Base-by-base conservation (phyloP, 1,140 invertebrate genomes). In the Aphelinus certus region DNA sequence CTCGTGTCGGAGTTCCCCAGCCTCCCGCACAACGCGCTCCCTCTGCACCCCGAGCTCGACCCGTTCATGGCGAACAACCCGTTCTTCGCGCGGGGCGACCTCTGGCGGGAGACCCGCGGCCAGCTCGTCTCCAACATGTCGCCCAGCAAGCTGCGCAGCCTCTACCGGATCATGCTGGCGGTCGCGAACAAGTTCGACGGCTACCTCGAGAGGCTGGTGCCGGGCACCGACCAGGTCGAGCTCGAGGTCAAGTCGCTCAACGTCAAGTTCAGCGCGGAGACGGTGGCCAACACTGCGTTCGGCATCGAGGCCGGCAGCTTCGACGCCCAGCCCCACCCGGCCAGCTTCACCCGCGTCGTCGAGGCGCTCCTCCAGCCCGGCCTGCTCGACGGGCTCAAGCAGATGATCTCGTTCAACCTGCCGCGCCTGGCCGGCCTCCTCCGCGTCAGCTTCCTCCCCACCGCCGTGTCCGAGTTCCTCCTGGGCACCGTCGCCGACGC, bases 1-100 rank as follows among this genome's bases (percentile, higher is more conserved):
- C 7, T 88, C 0, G 79, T 84, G 4, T 84, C 82, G 7, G 83
- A 86, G 55, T 88, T 88, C 46, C 9, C 45, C 0, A 76, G 57
- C 65, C 83, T 83, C 45, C 57, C 76, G 3, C 53, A 79, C 1
- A 76, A 70, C 7, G 10, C 45, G 1, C n/a, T 76, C 45, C 7
- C 60, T 45, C 1, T 83, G 3, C 56, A 78, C 42, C 63, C 76
- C 3, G 48, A 83, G 0, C 7, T 69, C 0, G 81, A 83, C 51
- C 80, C 81, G 3, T 51, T 84, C 2, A 7, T 84, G 0, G 46
- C 73, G 0, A 76, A 76, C 9, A 82, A 84, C 76, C 79, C 83
- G 10, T 83, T 86, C 61, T 86, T 87, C 47, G 69, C 71, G 76
- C 10, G 81, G 79, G 3, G 43, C 68, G 3, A 6, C 4, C 0